Evolutionary conservation across 2,888 invertebrate species (phyloP).

Genomic region (Apamea sordens): DNA sequence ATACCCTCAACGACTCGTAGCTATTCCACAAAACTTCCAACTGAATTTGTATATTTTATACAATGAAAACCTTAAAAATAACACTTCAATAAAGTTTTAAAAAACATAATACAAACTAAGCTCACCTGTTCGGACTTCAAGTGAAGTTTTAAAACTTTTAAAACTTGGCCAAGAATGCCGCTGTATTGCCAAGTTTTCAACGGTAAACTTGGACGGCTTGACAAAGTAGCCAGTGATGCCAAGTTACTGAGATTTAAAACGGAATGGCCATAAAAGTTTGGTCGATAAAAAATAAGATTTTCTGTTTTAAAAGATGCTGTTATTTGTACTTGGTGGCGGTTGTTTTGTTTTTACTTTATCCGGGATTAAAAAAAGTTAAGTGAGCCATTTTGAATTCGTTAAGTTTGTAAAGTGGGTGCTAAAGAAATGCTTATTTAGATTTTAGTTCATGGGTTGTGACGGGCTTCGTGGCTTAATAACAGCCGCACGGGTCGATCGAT

Average conservation of each 20-base stretch:
- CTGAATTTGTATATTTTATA: slow-evolving; percentile 9
- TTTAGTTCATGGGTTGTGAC: not conserved
- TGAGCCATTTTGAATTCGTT: slow-evolving; percentile 24
- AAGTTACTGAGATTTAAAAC: slow-evolving; percentile 58
- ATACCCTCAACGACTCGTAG: not conserved
- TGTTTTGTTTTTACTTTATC: slow-evolving; percentile 6
- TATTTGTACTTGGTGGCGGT: not conserved
- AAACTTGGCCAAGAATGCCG: slow-evolving; percentile 55
- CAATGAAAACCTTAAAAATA: slow-evolving; percentile 8
- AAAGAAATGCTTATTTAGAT: not conserved
- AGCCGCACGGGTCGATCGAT: too few species aligned
- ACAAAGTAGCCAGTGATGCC: slow-evolving; percentile 56
- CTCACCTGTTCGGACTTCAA: slow-evolving; percentile 50
- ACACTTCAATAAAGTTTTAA: slow-evolving; percentile 20
- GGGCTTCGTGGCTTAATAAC: too few species aligned
- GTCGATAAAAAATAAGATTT: slow-evolving; percentile 42
- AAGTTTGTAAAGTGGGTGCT: not conserved
- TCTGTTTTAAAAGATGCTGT: slow-evolving; percentile 37
- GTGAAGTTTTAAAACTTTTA: slow-evolving; percentile 58
- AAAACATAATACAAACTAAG: slow-evolving; percentile 45
- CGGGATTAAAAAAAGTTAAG: slow-evolving; percentile 15
- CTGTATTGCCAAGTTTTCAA: slow-evolving; percentile 56
- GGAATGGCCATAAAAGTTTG: slow-evolving; percentile 51
- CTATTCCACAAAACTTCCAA: not conserved
- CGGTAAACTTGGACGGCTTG: slow-evolving; percentile 50